Conservation (phyloP, 2,113 vertebrate genomes). For the Bombycilla garrulus region DNA sequence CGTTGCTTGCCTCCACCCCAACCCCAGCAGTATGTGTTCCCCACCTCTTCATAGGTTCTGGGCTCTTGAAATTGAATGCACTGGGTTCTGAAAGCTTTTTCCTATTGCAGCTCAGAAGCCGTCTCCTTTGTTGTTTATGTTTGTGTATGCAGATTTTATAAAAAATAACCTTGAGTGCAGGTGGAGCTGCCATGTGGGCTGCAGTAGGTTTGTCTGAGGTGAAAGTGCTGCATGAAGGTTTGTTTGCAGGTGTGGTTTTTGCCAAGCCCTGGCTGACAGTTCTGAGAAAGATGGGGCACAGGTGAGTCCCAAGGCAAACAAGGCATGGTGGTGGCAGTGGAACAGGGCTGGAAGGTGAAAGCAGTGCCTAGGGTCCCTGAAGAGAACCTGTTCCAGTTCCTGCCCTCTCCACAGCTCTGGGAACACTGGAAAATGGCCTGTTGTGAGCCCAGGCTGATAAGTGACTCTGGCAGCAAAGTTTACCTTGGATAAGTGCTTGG, state of each 20-base stretch:
- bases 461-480: not conserved
- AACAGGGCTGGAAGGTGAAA: not conserved
- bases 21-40: accelerated
- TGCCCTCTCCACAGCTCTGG: not conserved
- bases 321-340: not conserved
- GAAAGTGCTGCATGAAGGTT: not conserved
- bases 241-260: not conserved
- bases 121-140: not conserved
- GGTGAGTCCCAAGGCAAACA: accelerated
- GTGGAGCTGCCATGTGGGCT: not conserved
- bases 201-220: not conserved
- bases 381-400: not conserved
- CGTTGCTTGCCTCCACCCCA: not conserved
- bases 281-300: not conserved
- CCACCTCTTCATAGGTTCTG: accelerated
- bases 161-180: not conserved
- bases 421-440: not conserved
- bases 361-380: not conserved
- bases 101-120: not conserved
- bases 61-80: accelerated
- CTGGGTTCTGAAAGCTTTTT: not conserved
- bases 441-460: not conserved
- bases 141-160: not conserved
- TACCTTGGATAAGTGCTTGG: not conserved
- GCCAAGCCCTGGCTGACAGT: not conserved